Conservation (phyloP, 2,113 vertebrate species). For the Collichthys lucidus region DNA sequence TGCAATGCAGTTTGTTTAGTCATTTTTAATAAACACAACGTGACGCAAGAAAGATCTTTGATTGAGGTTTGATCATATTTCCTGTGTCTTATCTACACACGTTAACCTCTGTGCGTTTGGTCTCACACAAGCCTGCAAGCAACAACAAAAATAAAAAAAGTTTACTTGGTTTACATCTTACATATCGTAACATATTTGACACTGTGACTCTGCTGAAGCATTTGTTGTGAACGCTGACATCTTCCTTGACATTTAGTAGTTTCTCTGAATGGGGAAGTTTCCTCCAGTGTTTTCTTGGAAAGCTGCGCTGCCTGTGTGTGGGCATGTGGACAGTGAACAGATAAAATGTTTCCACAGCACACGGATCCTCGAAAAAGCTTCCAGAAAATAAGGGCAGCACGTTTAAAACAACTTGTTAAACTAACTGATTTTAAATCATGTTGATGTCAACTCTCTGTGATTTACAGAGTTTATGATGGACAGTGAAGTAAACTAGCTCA, state of each 20-base stretch:
- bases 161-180: too few species aligned
- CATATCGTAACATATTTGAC: too few species aligned
- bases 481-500: too few species aligned
- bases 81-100: neutral
- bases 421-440: too few species aligned
- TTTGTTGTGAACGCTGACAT: conserved; percentile 38
- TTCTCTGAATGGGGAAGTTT: conserved; percentile 29
- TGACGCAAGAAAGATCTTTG: neutral
- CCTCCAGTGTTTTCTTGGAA: conserved; percentile 61
- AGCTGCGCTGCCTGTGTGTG: neutral
- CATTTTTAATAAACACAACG: neutral
- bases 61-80: conserved; percentile 19
- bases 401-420: too few species aligned
- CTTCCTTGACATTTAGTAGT: conserved; percentile 15
- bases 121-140: neutral
- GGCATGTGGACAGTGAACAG: neutral
- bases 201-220: neutral
- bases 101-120: neutral
- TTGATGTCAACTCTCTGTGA: too few species aligned
- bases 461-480: too few species aligned
- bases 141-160: too few species aligned
- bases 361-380: neutral
- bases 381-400: neutral
- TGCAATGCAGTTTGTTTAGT: neutral
- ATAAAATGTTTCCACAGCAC: conserved; percentile 3